These are phyloP conservation scores for Trogon surrucura DNA, from an alignment of 2,113 vertebrate species.

Conservation along the genomic window DNA sequence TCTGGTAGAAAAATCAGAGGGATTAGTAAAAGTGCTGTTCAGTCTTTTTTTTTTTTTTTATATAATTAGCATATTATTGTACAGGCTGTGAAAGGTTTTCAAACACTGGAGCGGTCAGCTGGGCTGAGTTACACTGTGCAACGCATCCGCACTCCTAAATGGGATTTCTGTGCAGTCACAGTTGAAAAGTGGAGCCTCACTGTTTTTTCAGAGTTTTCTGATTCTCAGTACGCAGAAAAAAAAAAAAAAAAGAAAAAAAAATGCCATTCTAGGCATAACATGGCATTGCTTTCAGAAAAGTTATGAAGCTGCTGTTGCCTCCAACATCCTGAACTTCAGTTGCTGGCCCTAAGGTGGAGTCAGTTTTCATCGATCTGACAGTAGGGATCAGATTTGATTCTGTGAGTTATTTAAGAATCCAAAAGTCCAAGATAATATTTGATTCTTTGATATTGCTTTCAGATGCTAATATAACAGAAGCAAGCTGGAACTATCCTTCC, in stretches of 20 bases:
- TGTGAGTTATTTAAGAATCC: background rate
- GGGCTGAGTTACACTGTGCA: background rate
- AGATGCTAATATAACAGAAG: background rate
- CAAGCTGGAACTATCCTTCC: background rate
- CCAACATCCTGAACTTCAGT: background rate
- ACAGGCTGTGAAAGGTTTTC: background rate
- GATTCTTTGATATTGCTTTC: background rate
- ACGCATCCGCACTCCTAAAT: background rate
- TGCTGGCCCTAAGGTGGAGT: background rate
- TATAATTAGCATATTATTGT: rapidly evolving
- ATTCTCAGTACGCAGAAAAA: background rate
- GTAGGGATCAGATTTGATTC: background rate
- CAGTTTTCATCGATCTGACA: background rate
- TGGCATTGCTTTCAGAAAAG: background rate
- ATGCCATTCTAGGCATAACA: background rate
- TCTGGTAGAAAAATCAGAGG: background rate
- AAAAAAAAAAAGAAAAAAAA: background rate
- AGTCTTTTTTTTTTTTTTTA: background rate
- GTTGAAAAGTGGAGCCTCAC: background rate
- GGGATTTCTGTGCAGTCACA: background rate
- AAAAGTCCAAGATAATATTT: background rate
- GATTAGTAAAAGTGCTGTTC: background rate
- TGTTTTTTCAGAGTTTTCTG: background rate
- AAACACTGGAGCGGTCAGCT: background rate
- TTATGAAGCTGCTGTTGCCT: background rate